phyloP scores from a whole-genome alignment of 1,140 invertebrate species.

The Acyrthosiphon pisum region DNA sequence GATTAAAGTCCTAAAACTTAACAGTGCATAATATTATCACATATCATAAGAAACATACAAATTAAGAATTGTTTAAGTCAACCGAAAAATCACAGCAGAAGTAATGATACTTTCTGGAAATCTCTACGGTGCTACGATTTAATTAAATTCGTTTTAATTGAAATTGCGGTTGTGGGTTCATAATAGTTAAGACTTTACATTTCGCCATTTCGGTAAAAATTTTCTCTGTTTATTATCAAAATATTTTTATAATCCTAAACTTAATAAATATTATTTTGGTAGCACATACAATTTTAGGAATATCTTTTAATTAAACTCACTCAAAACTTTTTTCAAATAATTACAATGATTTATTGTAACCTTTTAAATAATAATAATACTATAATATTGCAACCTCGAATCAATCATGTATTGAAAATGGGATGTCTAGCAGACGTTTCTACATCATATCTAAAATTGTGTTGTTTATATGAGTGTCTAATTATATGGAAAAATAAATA shows the following conservation, averaged over 20 bases:
- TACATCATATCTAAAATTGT: neutral
- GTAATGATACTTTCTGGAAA: neutral
- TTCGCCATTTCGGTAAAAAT: neutral
- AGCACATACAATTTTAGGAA: neutral
- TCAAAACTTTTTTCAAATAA: neutral
- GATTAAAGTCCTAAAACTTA: neutral
- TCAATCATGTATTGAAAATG: no score
- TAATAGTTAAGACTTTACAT: neutral
- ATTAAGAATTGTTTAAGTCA: neutral
- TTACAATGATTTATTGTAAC: neutral
- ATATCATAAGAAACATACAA: neutral
- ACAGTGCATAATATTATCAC: neutral
- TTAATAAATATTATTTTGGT: neutral
- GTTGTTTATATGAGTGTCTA: neutral
- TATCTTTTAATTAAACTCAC: neutral
- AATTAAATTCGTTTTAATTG: neutral
- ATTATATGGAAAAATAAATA: neutral
- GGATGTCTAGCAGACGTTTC: no score
- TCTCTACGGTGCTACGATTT: neutral
- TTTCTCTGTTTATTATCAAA: neutral
- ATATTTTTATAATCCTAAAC: neutral
- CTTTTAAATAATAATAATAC: no score
- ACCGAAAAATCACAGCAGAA: neutral
- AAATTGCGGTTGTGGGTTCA: neutral
- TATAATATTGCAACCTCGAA: no score